Conservation (phyloP, 2,113 vertebrate genomes). For the Trichechus manatus region DNA sequence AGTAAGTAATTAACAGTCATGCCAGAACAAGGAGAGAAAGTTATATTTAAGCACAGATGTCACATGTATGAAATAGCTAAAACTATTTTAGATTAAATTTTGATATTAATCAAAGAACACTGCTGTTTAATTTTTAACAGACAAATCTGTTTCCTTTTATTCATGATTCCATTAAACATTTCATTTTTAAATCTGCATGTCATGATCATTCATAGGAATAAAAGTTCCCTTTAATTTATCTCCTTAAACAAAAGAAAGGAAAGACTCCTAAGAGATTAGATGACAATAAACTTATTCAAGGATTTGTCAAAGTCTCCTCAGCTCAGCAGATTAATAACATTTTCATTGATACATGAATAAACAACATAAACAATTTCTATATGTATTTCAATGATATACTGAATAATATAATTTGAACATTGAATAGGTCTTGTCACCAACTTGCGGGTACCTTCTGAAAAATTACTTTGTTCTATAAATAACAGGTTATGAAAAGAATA, state of each 20-base stretch:
- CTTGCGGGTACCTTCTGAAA: neutral
- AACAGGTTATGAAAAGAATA: neutral
- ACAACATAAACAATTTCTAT: neutral
- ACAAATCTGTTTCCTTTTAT: slow-evolving; percentile 88
- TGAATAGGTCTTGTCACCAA: neutral
- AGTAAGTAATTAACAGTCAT: slow-evolving; percentile 94
- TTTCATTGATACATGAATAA: slow-evolving; percentile 6
- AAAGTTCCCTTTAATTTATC: slow-evolving; percentile 74
- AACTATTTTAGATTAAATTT: slow-evolving; percentile 89
- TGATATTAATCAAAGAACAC: slow-evolving; percentile 88
- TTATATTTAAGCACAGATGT: slow-evolving; percentile 91
- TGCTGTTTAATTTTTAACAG: slow-evolving; percentile 88
- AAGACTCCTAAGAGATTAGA: slow-evolving; percentile 62
- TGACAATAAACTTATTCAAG: slow-evolving; percentile 52
- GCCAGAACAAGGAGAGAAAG: slow-evolving; percentile 89
- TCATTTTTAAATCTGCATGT: slow-evolving; percentile 83
- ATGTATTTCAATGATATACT: neutral
- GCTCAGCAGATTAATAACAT: slow-evolving; percentile 11
- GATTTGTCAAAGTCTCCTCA: neutral
- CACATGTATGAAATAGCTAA: slow-evolving; percentile 89
- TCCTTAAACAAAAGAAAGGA: slow-evolving; percentile 67
- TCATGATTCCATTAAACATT: slow-evolving; percentile 87
- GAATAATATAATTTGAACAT: slow-evolving; percentile 39
- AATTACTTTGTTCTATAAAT: slow-evolving; percentile 18
- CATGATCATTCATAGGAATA: slow-evolving; percentile 73